phyloP scores from a whole-genome alignment of 2,113 vertebrate genomes.

The Alosa alosa region DNA sequence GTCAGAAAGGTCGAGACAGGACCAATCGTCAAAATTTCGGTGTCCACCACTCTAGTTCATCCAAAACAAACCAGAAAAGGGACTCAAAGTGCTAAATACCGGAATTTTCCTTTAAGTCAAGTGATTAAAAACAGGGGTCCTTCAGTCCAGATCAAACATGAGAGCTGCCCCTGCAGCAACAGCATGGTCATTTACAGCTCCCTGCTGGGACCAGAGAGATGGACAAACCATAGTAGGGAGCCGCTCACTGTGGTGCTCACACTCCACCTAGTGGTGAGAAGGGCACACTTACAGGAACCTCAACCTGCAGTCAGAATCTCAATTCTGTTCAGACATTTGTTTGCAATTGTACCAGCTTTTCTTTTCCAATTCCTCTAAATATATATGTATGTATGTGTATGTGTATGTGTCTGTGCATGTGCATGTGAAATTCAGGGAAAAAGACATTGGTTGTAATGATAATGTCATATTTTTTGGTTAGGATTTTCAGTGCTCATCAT shows the following conservation, averaged over 20 bases:
- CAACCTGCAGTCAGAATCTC: not conserved
- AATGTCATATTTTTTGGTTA: not conserved
- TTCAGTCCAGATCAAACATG: not conserved
- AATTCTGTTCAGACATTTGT: not conserved
- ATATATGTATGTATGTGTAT: not conserved
- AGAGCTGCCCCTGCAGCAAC: not conserved
- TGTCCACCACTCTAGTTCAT: too few species aligned
- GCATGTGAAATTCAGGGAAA: not conserved
- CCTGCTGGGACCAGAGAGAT: not conserved
- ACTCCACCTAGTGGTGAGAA: conserved; percentile 22
- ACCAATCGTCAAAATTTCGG: too few species aligned
- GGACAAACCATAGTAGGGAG: not conserved
- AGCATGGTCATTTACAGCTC: not conserved
- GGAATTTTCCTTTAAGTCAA: too few species aligned
- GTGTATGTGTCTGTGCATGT: too few species aligned
- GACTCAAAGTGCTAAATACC: too few species aligned
- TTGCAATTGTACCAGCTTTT: not conserved
- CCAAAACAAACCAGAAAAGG: too few species aligned
- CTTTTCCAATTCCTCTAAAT: not conserved
- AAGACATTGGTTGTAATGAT: not conserved
- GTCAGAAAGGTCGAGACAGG: too few species aligned
- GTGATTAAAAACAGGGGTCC: not conserved
- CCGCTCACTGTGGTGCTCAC: not conserved
- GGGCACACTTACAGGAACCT: not conserved
- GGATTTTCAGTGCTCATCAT: not conserved